Base-by-base conservation (phyloP, 2,113 vertebrate genomes). In the Perca flavescens region DNA sequence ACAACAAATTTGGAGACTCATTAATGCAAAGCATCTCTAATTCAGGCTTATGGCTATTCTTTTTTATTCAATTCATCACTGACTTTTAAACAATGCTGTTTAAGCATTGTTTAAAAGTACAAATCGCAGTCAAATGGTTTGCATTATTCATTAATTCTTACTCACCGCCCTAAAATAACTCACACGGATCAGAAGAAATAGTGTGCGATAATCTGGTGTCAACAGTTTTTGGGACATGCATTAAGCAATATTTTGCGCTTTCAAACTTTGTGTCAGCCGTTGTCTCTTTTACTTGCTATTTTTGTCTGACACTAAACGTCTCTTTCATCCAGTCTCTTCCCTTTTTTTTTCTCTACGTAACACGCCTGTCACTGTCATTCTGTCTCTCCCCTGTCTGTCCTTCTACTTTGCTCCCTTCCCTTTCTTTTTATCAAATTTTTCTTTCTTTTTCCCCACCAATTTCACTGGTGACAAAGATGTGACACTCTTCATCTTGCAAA, bases 251-350 rank as follows among this genome's bases (percentile, higher is more conserved):
- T 65, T 85, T 79, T 74, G 49, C 47, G 75, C 78, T 82, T 84
- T 84, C 31, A 80, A 81, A 87, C 71, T 68, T 70, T 43, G 56
- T 83, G 65, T 64, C 78, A 86, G 67, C 31, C 52, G 8, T 76
- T 17, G 58, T 67, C 77, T 84, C 56, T 46, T 77, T 79, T 69
- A 52, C 57, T 76, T 83, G 84, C 86, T 78, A 74, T 88, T 86
- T 89, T 21, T 3, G 66, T 83, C 81, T 77, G 78, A 77, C 81
- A 58, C 66, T 68, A 16, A 21, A 7, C 52, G 22, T 77, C 68
- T 75, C 86, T 86, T 90, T 93, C 71, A 92, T 89, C 75, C 72
- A 2, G 14, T 58, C 52, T 69, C 74, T 83, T 68, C 54, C 40
- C 46, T 57, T 85, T 73, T 77, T 40, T 40, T 28, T 28, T 46